Evolutionary conservation across 2,888 invertebrate species (phyloP), one percentile per base, ranked within the genome.

Genomic region (Cheilosia vernalis): DNA sequence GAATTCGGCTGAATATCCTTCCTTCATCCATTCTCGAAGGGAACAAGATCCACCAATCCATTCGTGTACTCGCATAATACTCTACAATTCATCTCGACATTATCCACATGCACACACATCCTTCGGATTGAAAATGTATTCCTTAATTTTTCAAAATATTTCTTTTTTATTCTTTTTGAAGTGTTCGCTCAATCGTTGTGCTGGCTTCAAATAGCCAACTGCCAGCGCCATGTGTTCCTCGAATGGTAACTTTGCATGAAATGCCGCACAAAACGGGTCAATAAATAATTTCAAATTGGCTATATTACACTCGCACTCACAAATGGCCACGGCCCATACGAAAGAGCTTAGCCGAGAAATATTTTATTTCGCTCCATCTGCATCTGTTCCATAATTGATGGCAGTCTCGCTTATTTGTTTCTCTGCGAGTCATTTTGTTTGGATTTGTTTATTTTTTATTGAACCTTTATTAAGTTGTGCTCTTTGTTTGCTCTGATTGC

Each of bases 381-480:
- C 82, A 83, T 67, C 73, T 84, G 79, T 69, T 74, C 61, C 73
- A 84, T 79, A 79, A 84, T 79, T 84, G 79, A 84, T 84, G 79
- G 73, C 42, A 69, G 27, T 74, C 30, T 56, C 66, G 73, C 51
- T 73, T 73, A 63, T 73, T 78, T 83, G 55, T 74, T 84, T 67
- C 49, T 61, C 47, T 61, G 13, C n/a, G 24, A 27, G 10, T 44
- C 55, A 24, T 63, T 30, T 21, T 37, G n/a, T 64, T 64, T 33
- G 27, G 27, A 37, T 19, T 67, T 49, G 42, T 42, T 17, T 63
- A 13, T 37, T 42, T 72, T 82, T 72, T 72, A 53, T 53, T 61
- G 55, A 55, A 73, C 61, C 55, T 83, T 61, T 66, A 83, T 83
- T 83, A 78, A 66, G 78, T 67, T 72, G 55, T 21, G 27, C 58